A percentile compares a stretch with the other conserved stretches of the same genome.
phyloP scores from a whole-genome alignment of 2,113 vertebrate species.

The Oncorhynchus masou region DNA sequence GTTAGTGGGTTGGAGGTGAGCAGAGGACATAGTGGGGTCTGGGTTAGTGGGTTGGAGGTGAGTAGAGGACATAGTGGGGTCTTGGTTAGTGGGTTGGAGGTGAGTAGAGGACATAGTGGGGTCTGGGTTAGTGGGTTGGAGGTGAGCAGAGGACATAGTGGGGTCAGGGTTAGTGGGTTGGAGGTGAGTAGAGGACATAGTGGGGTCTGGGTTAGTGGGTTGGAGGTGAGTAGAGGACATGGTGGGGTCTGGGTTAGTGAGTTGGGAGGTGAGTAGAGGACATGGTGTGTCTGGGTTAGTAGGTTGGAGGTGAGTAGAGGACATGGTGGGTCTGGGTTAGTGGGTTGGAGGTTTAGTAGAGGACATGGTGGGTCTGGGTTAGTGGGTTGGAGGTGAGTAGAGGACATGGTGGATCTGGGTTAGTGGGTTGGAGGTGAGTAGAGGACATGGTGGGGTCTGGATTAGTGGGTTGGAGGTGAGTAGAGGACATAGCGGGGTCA shows the following conservation, averaged over 20 bases:
- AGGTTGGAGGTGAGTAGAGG: too few species aligned
- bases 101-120: too few species aligned
- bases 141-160: not conserved
- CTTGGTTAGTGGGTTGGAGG: not conserved
- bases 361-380: too few species aligned
- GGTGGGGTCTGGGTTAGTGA: not conserved
- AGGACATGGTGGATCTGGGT: not conserved
- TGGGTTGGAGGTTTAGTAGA: not conserved
- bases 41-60: too few species aligned
- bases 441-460: too few species aligned
- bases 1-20: not conserved
- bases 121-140: too few species aligned
- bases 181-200: too few species aligned
- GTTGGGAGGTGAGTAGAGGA: not conserved
- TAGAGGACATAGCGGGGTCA: not conserved
- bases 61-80: not conserved
- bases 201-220: too few species aligned
- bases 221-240: not conserved
- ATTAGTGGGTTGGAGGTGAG: too few species aligned
- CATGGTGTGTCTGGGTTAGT: too few species aligned
- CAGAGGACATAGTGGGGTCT: too few species aligned
- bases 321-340: not conserved
- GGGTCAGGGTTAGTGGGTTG: not conserved
- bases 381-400: too few species aligned
- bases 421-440: not conserved